phyloP scores from a whole-genome alignment of 2,113 vertebrate species.

The Nerophis ophidion region DNA sequence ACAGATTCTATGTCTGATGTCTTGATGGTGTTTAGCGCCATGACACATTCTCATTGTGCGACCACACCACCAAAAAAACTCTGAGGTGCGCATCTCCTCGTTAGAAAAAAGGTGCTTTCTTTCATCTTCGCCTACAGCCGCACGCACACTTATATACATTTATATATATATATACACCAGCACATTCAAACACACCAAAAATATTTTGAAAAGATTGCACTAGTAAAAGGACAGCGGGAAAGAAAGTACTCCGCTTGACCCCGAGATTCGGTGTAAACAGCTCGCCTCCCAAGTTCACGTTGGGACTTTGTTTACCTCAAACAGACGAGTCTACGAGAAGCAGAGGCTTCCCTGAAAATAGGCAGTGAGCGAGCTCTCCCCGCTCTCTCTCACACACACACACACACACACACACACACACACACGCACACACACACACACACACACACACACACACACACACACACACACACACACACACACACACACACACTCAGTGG shows the following conservation, averaged over 20 bases:
- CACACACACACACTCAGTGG: no score
- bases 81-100: slow-evolving; percentile 53
- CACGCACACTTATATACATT: slow-evolving; percentile 4
- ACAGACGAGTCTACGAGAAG: slow-evolving; percentile 19
- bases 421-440: no score
- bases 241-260: slow-evolving; percentile 55
- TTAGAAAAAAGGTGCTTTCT: slow-evolving; percentile 55
- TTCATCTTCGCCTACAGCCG: slow-evolving; percentile 23
- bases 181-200: slow-evolving; percentile 20
- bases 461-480: no score
- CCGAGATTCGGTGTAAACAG: slow-evolving; percentile 29
- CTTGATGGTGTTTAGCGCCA: slow-evolving; percentile 23
- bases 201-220: slow-evolving; percentile 57
- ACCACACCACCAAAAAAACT: slow-evolving; percentile 39
- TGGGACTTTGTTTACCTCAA: slow-evolving; percentile 28
- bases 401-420: slow-evolving; percentile 24
- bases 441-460: no score
- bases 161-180: slow-evolving; percentile 15
- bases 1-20: background rate
- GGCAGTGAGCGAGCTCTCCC: slow-evolving; percentile 48
- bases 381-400: slow-evolving; percentile 24
- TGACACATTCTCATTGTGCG: slow-evolving; percentile 44
- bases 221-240: slow-evolving; percentile 45
- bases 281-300: slow-evolving; percentile 25
- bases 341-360: slow-evolving; percentile 29